phyloP scores from a whole-genome alignment of 2,113 vertebrate genomes.

The Percopsis transmontana region DNA sequence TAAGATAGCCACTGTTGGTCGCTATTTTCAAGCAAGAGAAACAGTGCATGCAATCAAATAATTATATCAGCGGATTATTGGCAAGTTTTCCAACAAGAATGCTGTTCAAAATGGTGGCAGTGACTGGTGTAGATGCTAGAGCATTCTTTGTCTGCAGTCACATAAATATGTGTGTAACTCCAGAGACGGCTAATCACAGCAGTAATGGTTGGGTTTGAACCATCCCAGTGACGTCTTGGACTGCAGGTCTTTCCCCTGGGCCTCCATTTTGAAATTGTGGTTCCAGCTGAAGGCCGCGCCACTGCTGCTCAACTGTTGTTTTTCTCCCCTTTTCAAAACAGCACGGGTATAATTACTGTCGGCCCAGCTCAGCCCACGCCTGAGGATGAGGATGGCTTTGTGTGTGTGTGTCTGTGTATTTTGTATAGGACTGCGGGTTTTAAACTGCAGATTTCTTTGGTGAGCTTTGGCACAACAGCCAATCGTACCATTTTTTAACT shows the following conservation, averaged over 20 bases:
- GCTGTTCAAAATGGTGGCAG: slow-evolving; percentile 3
- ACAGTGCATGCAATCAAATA: slow-evolving; percentile 13
- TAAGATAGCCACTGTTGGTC: slow-evolving; percentile 15
- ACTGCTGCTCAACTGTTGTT: slow-evolving; percentile 66
- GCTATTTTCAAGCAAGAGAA: slow-evolving; percentile 19
- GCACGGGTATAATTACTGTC: slow-evolving; percentile 76
- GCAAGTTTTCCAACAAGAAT: slow-evolving; percentile 15
- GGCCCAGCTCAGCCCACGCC: slow-evolving; percentile 65
- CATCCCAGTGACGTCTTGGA: slow-evolving; percentile 37
- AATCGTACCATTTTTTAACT: slow-evolving; percentile 50
- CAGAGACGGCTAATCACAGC: slow-evolving; percentile 58
- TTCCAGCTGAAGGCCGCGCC: slow-evolving; percentile 62
- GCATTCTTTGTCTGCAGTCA: slow-evolving; percentile 41
- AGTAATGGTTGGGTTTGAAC: slow-evolving; percentile 35
- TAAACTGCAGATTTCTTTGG: slow-evolving; percentile 47
- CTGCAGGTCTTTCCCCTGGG: slow-evolving; percentile 51
- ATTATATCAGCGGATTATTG: not conserved
- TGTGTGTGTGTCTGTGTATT: slow-evolving; percentile 40
- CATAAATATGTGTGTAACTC: slow-evolving; percentile 45
- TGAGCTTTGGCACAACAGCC: slow-evolving; percentile 51
- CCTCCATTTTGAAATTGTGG: slow-evolving; percentile 65
- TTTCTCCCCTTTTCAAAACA: slow-evolving; percentile 69
- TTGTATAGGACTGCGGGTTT: slow-evolving; percentile 48
- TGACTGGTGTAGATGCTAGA: slow-evolving; percentile 12
- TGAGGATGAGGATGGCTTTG: slow-evolving; percentile 46